These are phyloP conservation scores for Petroica traversi DNA, from an alignment of 2,113 vertebrate species.

Conservation along the genomic window DNA sequence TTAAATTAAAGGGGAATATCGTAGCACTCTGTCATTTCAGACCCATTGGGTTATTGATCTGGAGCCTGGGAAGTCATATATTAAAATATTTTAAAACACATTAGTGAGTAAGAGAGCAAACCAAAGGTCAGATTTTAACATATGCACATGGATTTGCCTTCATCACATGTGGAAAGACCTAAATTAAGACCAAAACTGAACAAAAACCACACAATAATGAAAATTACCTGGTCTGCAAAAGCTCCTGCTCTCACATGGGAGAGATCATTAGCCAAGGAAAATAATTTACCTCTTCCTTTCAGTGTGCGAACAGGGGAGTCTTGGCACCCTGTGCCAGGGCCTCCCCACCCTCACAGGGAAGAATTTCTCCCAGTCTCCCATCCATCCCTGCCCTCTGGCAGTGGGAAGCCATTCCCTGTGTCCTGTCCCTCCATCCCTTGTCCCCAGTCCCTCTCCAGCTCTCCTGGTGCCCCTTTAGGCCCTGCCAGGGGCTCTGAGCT, in stretches of 20 bases:
- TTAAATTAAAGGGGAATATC: conserved; percentile 77
- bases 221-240: not conserved
- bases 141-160: not conserved
- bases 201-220: not conserved
- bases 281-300: not conserved
- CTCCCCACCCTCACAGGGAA: rapidly evolving
- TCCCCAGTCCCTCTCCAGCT: not conserved
- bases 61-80: conserved; percentile 38
- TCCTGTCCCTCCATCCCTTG: not conserved
- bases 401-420: not conserved
- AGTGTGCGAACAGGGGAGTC: rapidly evolving
- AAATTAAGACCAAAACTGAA: conserved; percentile 26
- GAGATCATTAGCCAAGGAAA: not conserved
- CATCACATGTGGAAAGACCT: not conserved
- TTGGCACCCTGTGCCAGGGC: not conserved
- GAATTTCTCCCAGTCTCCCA: not conserved
- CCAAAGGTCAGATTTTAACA: conserved; percentile 25
- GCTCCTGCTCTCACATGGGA: not conserved
- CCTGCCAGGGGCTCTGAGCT: rapidly evolving
- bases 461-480: not conserved
- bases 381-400: rapidly evolving
- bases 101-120: conserved; percentile 48
- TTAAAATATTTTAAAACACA: conserved; percentile 63
- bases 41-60: conserved; percentile 74
- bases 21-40: conserved; percentile 74